phyloP scores from a whole-genome alignment of 1,140 invertebrate genomes.

The Heliconius eleuchia region DNA sequence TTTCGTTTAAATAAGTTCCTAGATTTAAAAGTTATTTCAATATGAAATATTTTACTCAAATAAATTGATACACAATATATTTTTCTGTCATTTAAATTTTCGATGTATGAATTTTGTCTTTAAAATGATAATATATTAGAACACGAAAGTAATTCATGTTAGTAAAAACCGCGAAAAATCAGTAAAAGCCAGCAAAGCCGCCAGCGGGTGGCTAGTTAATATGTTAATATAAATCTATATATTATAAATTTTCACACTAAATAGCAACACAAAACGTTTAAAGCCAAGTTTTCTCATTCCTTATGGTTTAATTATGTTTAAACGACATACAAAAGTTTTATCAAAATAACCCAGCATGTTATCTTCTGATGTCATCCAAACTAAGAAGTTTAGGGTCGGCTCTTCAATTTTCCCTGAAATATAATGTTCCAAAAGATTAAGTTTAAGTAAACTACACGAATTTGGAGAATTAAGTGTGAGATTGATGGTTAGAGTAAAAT shows the following conservation, averaged over 20 bases:
- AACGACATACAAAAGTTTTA: background rate
- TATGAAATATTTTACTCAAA: no score
- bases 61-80: no score
- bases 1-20: no score
- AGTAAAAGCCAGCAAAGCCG: no score
- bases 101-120: no score
- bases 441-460: background rate
- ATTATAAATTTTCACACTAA: background rate
- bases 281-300: background rate
- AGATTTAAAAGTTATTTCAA: no score
- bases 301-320: background rate
- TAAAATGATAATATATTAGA: no score
- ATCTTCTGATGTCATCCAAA: background rate
- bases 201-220: no score
- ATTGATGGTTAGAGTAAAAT: background rate
- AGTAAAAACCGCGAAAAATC: no score
- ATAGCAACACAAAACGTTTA: background rate
- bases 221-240: no score
- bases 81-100: no score
- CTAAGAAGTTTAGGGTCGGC: background rate
- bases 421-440: slow-evolving; percentile 14
- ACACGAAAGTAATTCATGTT: no score
- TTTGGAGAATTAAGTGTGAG: background rate
- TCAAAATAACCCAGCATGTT: background rate
- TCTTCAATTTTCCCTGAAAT: slow-evolving; percentile 1